These are phyloP conservation scores for Seira musarum DNA, from an alignment of 2,888 invertebrate species.

Conservation along the genomic window DNA sequence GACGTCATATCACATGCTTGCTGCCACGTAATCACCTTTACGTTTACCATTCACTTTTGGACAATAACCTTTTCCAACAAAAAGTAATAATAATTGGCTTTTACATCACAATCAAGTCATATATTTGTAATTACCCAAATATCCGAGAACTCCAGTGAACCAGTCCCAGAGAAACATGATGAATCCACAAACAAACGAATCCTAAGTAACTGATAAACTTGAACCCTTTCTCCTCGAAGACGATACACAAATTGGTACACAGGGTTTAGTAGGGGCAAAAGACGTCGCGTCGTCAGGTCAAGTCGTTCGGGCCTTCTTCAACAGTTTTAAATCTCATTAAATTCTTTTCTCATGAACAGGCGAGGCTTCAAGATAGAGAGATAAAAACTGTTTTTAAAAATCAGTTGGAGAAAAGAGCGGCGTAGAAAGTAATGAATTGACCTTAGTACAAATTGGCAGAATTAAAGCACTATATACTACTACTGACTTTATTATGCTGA, in stretches of 20 bases:
- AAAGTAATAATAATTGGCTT: not conserved
- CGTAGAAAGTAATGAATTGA: conserved; percentile 36
- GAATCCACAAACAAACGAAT: conserved; percentile 27
- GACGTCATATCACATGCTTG: no score
- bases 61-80: not conserved
- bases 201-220: conserved; percentile 15
- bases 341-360: no score
- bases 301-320: conserved; percentile 38
- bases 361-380: no score
- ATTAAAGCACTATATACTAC: conserved; percentile 38
- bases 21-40: conserved; percentile 36
- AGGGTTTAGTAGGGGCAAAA: no score
- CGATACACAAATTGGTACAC: no score
- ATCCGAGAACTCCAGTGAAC: conserved; percentile 94
- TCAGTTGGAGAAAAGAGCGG: conserved; percentile 21
- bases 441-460: conserved; percentile 40
- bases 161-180: conserved; percentile 96
- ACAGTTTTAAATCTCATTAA: conserved; percentile 38
- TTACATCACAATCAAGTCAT: not conserved
- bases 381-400: not conserved
- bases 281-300: conserved; percentile 39
- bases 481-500: no score
- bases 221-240: not conserved
- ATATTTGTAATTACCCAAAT: conserved; percentile 81
- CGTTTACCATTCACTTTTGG: not conserved